Conservation (phyloP, 2,113 vertebrate species). For the Donacobius atricapilla region DNA sequence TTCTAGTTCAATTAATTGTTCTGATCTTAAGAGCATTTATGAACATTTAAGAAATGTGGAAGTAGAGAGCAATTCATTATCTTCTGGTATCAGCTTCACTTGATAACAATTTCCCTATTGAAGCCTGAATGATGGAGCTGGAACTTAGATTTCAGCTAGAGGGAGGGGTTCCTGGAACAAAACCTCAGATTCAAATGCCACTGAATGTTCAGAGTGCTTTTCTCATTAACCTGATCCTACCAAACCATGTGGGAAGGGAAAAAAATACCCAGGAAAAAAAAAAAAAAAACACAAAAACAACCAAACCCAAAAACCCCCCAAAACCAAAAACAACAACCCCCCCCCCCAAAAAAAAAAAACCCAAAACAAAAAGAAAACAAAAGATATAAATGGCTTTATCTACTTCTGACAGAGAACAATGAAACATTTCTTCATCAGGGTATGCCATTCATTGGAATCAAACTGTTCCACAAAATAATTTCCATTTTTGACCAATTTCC, state of each 20-base stretch:
- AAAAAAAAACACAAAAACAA: neutral
- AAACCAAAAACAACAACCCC: too few relatives aligned
- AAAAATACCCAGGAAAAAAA: neutral
- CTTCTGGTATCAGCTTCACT: neutral
- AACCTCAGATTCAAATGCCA: neutral
- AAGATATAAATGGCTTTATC: slow-evolving; percentile 1
- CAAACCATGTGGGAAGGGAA: neutral
- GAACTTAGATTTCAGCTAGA: neutral
- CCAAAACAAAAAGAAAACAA: too few relatives aligned
- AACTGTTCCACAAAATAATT: slow-evolving; percentile 25
- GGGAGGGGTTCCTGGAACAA: neutral
- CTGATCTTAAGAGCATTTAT: neutral
- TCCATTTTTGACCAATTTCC: slow-evolving; percentile 43
- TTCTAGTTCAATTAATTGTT: slow-evolving; percentile 1
- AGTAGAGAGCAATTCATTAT: neutral
- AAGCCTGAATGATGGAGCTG: neutral
- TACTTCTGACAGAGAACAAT: neutral
- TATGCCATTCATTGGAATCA: slow-evolving; percentile 10
- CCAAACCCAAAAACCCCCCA: neutral
- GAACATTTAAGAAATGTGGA: neutral
- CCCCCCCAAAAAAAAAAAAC: too few relatives aligned
- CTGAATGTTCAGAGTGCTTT: neutral
- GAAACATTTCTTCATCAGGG: neutral
- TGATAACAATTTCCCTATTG: neutral
- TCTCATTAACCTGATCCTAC: neutral